These are phyloP conservation scores for Zaprionus inermis DNA, from an alignment of 1,140 invertebrate species.

Conservation along the genomic window DNA sequence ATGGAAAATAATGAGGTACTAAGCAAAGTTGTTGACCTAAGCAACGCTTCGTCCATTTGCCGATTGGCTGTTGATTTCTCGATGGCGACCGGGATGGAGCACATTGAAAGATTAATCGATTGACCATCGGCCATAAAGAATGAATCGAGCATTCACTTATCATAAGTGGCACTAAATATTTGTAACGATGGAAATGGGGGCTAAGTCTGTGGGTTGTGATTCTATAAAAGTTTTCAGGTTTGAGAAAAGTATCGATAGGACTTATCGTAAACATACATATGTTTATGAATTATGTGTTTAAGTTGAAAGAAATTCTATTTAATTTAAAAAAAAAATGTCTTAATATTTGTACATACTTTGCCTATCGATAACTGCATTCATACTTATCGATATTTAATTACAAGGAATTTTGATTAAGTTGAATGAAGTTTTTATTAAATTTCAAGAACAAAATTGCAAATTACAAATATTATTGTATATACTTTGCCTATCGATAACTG, in stretches of 20 bases:
- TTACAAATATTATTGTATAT: too few species aligned
- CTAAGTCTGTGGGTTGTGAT: not conserved
- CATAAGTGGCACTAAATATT: conserved; percentile 5
- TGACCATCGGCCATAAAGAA: conserved; percentile 1
- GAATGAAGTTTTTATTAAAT: too few species aligned
- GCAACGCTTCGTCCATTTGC: conserved; percentile 1
- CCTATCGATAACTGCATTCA: too few species aligned
- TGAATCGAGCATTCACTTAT: conserved; percentile 4
- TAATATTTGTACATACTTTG: too few species aligned
- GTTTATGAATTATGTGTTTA: not conserved
- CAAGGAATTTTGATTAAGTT: too few species aligned
- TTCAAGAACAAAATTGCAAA: too few species aligned
- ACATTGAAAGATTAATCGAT: conserved; percentile 1
- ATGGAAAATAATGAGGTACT: conserved; percentile 25
- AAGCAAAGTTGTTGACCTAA: conserved; percentile 15
- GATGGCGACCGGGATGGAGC: not conserved
- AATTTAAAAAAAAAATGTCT: not conserved
- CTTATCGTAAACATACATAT: too few species aligned
- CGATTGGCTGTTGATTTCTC: conserved; percentile 22
- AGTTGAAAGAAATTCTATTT: not conserved
- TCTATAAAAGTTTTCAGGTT: not conserved
- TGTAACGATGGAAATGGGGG: too few species aligned
- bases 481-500: too few species aligned
- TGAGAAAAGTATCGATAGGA: not conserved
- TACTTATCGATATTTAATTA: too few species aligned